Evolutionary conservation across 2,797 vertebrate species (phyloP), one percentile per base, ranked within the genome.

Genomic region (Channa striata): DNA sequence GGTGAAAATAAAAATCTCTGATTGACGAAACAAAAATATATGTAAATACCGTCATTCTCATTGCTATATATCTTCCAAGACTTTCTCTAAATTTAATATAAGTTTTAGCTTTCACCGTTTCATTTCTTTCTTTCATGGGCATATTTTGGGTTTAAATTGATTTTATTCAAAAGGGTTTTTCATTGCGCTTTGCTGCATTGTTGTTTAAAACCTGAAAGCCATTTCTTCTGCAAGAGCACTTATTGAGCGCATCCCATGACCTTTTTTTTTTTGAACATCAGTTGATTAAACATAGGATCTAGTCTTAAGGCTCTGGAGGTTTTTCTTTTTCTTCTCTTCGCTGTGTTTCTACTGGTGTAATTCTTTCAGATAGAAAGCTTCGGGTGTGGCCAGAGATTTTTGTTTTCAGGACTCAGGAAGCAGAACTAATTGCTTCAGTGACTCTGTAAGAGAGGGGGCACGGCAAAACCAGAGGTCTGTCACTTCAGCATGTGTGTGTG

Each of bases 351-450:
- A 21, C 57, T 62, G 51, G 33, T 6, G 5, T 68, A 49, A 48
- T 40, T 74, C 50, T 75, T 17, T 63, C n/a, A 72, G 53, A 69
- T 54, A 54, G 58, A 69, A 42, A 59, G 37, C 59, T 68, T 14
- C 59, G 72, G 81, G 77, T 77, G 81, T 11, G 52, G 74, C 74
- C 72, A 67, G 53, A 78, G 39, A 68, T 83, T 85, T 78, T 30
- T 30, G n/a, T 30, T 30, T 74, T 56, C 23, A 23, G 11, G 57
- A 67, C 72, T 62, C 57, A 81, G 76, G 76, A 79, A 78, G 81
- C 78, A 75, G 71, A 87, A 82, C 68, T 82, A 82, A 89, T 81
- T 87, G 80, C 79, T 83, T 84, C 84, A 88, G 76, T 75, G 79
- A 83, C 51, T 82, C 33, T 67, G 73, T 58, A 68, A 71, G 69